These are phyloP conservation scores for Periplaneta americana DNA, from an alignment of 1,140 invertebrate species.

Conservation along the genomic window DNA sequence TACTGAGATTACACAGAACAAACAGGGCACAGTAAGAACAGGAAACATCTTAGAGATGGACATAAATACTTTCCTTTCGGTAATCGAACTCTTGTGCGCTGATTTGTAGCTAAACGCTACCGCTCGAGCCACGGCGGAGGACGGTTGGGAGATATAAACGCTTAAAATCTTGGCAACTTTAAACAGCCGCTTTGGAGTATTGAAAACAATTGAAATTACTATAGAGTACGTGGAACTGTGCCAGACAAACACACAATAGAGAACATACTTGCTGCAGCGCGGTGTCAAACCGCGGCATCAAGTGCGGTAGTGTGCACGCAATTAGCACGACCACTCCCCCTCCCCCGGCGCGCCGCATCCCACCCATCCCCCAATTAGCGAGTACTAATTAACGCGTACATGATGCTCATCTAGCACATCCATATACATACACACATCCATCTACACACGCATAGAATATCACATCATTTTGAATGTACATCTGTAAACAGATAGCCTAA, in stretches of 20 bases:
- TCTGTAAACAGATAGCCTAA: background rate
- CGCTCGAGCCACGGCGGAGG: too few species aligned
- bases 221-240: background rate
- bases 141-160: background rate
- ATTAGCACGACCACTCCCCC: background rate
- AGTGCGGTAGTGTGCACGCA: background rate
- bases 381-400: background rate
- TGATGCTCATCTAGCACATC: background rate
- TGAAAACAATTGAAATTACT: background rate
- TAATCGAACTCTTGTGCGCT: too few species aligned
- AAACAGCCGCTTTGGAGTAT: background rate
- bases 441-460: background rate
- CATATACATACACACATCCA: background rate
- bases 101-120: too few species aligned
- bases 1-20: too few species aligned
- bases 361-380: background rate
- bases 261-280: background rate
- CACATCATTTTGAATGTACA: background rate
- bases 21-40: too few species aligned
- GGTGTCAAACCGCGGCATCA: background rate
- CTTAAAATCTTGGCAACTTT: background rate
- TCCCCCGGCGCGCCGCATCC: background rate
- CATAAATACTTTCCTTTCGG: too few species aligned
- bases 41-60: too few species aligned
- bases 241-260: background rate